phyloP scores from a whole-genome alignment of 1,140 invertebrate genomes.

The Dinoponera quadriceps region DNA sequence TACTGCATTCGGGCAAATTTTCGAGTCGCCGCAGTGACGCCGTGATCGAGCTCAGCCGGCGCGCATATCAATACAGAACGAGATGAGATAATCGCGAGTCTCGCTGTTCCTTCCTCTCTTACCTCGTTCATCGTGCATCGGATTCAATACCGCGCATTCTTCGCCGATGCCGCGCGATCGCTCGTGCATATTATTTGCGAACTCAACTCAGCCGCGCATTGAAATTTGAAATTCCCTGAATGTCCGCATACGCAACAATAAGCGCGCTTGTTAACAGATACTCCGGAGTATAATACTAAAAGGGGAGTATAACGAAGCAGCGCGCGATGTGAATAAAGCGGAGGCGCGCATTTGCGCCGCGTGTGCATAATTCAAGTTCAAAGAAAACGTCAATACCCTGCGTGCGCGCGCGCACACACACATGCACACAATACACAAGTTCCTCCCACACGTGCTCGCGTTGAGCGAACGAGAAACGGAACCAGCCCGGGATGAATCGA shows the following conservation, averaged over 20 bases:
- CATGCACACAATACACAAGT: not conserved
- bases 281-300: slow-evolving; percentile 19
- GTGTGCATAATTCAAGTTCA: slow-evolving; percentile 55
- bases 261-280: slow-evolving; percentile 55
- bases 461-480: not conserved
- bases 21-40: not conserved
- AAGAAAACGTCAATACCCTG: slow-evolving; percentile 52
- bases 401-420: not conserved
- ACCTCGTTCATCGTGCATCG: not conserved
- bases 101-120: not conserved
- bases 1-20: too few relatives aligned
- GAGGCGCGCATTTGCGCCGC: slow-evolving; percentile 32
- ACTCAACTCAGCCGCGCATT: not conserved
- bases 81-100: slow-evolving; percentile 32
- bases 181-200: slow-evolving; percentile 33
- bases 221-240: slow-evolving; percentile 20
- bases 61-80: slow-evolving; percentile 14
- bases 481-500: slow-evolving; percentile 15
- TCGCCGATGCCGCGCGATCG: not conserved
- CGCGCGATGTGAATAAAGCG: slow-evolving; percentile 23
- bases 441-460: not conserved
- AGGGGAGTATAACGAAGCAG: slow-evolving; percentile 9
- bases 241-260: slow-evolving; percentile 37
- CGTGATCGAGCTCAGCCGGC: slow-evolving; percentile 21
- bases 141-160: slow-evolving; percentile 20